Evolutionary conservation across 2,888 invertebrate genomes (phyloP).

Genomic region (Eueremaeus valkanovi): DNA sequence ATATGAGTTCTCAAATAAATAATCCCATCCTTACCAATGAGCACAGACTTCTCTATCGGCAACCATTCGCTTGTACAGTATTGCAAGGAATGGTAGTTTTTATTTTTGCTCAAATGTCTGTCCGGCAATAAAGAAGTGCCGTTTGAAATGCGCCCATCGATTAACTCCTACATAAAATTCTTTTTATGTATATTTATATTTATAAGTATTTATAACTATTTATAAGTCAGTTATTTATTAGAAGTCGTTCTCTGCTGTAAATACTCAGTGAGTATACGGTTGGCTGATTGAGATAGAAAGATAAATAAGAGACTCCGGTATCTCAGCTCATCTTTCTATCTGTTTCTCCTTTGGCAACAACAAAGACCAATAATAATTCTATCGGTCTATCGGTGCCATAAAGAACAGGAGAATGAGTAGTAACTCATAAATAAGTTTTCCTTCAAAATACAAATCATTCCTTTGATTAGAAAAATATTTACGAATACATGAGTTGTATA

Average conservation of each 20-base stretch:
- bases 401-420: not conserved
- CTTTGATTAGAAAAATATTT: no score
- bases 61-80: not conserved
- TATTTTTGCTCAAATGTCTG: not conserved
- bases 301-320: not conserved
- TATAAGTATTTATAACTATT: not conserved
- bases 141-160: slow-evolving; percentile 9
- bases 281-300: not conserved
- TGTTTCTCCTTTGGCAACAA: not conserved
- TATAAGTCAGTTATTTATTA: not conserved
- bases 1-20: not conserved
- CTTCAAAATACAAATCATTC: not conserved
- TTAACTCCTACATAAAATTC: slow-evolving; percentile 31
- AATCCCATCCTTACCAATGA: not conserved
- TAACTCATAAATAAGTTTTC: not conserved
- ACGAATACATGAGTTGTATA: not conserved
- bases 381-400: not conserved
- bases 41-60: not conserved
- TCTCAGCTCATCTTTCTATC: not conserved
- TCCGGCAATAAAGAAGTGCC: not conserved
- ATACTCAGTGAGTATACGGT: not conserved
- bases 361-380: not conserved
- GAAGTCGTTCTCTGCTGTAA: not conserved
- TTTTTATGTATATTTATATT: not conserved
- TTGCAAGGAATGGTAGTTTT: not conserved